phyloP scores from a whole-genome alignment of 2,113 vertebrate species.

The Pristiophorus japonicus region DNA sequence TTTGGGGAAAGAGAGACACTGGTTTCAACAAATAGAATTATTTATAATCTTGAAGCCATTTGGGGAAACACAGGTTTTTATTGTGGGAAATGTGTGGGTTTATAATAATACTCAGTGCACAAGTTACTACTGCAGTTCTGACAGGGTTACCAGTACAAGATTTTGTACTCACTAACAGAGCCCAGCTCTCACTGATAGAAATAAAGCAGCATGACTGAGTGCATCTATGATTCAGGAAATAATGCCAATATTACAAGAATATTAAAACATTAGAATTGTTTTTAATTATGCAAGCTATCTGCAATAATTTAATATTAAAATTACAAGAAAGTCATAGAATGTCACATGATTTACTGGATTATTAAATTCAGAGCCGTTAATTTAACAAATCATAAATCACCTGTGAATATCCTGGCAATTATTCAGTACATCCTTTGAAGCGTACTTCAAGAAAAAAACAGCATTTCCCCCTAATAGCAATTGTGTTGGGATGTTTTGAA shows the following conservation, averaged over 20 bases:
- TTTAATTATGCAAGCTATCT: neutral
- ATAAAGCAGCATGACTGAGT: neutral
- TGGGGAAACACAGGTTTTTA: neutral
- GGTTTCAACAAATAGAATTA: neutral
- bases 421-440: neutral
- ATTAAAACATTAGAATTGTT: neutral
- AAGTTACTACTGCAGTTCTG: neutral
- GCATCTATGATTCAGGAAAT: neutral
- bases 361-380: neutral
- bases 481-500: neutral
- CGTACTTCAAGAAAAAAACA: neutral
- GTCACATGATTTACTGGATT: neutral
- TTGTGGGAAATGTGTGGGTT: neutral
- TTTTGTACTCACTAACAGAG: neutral
- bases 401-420: neutral
- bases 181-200: neutral
- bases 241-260: neutral
- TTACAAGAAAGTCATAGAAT: neutral
- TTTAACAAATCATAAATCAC: neutral
- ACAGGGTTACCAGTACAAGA: neutral
- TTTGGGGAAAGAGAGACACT: neutral
- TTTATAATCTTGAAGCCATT: neutral
- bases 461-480: neutral
- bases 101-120: neutral
- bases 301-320: neutral